Percentiles rank a stretch among this genome's conserved stretches.
Conservation (phyloP, 2,797 vertebrate species). For the Chelonia mydas region DNA sequence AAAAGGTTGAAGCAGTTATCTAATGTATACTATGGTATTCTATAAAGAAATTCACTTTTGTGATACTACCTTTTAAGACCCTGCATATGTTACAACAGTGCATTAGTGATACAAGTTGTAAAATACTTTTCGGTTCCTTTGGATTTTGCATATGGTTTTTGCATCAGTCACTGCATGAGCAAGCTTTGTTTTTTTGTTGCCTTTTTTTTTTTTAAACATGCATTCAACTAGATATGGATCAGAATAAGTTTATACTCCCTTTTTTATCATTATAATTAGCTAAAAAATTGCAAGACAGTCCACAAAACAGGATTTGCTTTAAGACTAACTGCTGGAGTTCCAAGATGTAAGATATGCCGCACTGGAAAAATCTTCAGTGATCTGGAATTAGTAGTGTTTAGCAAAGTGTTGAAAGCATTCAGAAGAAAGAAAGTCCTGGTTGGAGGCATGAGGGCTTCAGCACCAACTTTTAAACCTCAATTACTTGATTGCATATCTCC, state of each 20-base stretch:
- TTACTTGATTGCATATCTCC: constrained; percentile 95
- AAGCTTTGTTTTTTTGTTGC: constrained; percentile 89
- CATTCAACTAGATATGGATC: constrained; percentile 93
- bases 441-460: constrained; percentile 90
- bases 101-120: constrained; percentile 89
- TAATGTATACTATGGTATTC: constrained; percentile 77
- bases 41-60: constrained; percentile 76
- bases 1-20: constrained; percentile 80
- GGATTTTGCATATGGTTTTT: constrained; percentile 93
- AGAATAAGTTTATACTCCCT: constrained; percentile 90
- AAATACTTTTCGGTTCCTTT: constrained; percentile 87
- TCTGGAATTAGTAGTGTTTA: constrained; percentile 86
- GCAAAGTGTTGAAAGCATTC: constrained; percentile 87
- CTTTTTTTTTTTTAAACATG: constrained; percentile 89
- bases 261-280: constrained; percentile 91
- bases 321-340: constrained; percentile 86
- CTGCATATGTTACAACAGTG: constrained; percentile 87
- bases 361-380: constrained; percentile 86
- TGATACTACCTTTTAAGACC: constrained; percentile 77
- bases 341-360: constrained; percentile 90
- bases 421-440: constrained; percentile 87
- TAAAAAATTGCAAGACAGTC: constrained; percentile 96
- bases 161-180: constrained; percentile 95
- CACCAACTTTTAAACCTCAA: constrained; percentile 94
- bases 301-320: constrained; percentile 91